Evolutionary conservation across 2,888 invertebrate genomes (phyloP).

Genomic region (Anagyrus pseudococci): DNA sequence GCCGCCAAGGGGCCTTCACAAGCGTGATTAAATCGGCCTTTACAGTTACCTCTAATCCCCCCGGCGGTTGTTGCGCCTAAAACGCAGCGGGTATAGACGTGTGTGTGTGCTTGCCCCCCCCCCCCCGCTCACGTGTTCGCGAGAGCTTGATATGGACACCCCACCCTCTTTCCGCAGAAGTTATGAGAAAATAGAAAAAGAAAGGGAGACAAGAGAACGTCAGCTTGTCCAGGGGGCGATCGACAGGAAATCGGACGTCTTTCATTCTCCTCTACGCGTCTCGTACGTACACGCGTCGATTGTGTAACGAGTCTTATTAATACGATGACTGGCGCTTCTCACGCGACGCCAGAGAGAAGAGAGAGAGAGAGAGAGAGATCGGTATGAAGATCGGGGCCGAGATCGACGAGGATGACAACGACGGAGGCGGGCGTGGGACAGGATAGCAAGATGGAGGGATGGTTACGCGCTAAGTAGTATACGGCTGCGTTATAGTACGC

Average conservation of each 20-base stretch:
- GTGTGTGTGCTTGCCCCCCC: too few species aligned
- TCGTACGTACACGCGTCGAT: too few species aligned
- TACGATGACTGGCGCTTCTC: constrained; percentile 23
- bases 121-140: neutral
- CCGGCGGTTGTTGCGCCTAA: neutral
- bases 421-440: neutral
- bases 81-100: too few species aligned
- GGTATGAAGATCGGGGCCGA: too few species aligned
- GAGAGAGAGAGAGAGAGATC: neutral
- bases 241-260: constrained; percentile 1
- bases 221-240: neutral
- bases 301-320: constrained; percentile 28
- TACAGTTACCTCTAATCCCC: constrained; percentile 26
- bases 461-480: constrained; percentile 50
- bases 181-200: neutral
- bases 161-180: too few species aligned
- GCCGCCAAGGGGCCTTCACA: too few species aligned
- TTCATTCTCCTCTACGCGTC: neutral
- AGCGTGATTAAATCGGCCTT: constrained; percentile 25
- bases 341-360: neutral
- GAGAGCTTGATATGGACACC: too few species aligned
- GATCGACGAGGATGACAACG: too few species aligned
- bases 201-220: neutral
- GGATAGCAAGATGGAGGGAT: constrained; percentile 28
- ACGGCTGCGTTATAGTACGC: too few species aligned